phyloP scores from a whole-genome alignment of 1,140 invertebrate genomes.

The Zaprionus africanus region DNA sequence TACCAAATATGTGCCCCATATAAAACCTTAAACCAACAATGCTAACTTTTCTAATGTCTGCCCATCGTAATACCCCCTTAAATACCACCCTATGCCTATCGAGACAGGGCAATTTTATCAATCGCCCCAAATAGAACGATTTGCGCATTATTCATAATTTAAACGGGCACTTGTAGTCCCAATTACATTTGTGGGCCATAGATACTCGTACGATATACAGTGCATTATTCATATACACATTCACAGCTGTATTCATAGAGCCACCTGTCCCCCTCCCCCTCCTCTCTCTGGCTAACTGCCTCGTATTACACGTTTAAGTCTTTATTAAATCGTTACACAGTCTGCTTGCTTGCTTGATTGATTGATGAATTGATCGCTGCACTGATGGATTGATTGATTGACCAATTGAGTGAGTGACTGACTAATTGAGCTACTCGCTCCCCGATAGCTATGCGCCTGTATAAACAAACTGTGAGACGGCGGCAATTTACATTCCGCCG shows the following conservation, averaged over 20 bases:
- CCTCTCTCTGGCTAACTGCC: constrained; percentile 64
- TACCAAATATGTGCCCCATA: too few species aligned
- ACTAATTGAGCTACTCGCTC: constrained; percentile 43
- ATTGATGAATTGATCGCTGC: constrained; percentile 61
- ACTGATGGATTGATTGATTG: constrained; percentile 35
- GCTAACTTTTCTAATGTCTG: neutral
- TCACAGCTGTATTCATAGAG: constrained; percentile 17
- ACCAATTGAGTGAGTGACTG: constrained; percentile 41
- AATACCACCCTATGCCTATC: neutral
- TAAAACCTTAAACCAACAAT: too few species aligned
- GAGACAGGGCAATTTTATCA: constrained; percentile 15
- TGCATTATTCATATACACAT: constrained; percentile 10
- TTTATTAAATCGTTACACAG: constrained; percentile 82
- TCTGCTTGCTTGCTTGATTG: constrained; percentile 51
- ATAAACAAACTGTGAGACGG: constrained; percentile 61
- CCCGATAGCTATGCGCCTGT: constrained; percentile 63
- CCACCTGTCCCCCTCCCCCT: constrained; percentile 19
- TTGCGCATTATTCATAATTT: constrained; percentile 72
- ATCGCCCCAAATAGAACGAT: constrained; percentile 62
- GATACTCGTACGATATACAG: neutral
- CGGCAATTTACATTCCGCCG: constrained; percentile 59
- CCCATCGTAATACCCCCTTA: neutral
- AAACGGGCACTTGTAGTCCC: constrained; percentile 58
- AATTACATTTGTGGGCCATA: constrained; percentile 23
- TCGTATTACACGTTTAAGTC: constrained; percentile 67